These are phyloP conservation scores for Pristionchus pacificus DNA, from an alignment of 1,140 invertebrate species.

Conservation along the genomic window DNA sequence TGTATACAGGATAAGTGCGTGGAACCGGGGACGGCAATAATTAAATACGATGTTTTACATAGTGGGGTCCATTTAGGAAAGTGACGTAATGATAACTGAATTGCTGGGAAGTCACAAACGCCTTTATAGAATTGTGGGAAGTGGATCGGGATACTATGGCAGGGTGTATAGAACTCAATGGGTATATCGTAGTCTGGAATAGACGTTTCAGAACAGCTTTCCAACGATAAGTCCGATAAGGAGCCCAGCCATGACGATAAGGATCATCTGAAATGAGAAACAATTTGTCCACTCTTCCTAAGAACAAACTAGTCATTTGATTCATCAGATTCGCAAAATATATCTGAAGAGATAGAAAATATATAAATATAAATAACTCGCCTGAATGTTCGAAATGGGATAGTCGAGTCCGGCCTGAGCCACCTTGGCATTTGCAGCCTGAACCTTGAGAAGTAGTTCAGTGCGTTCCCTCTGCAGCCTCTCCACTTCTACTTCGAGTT, in stretches of 20 bases:
- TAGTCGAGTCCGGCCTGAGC: not conserved
- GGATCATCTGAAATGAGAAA: slow-evolving; percentile 20
- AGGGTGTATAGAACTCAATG: too few relatives aligned
- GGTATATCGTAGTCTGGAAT: too few relatives aligned
- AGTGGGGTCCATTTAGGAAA: too few relatives aligned
- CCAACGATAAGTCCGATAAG: slow-evolving; percentile 37
- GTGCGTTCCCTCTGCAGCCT: slow-evolving; percentile 1
- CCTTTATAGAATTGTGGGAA: too few relatives aligned
- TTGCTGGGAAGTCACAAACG: too few relatives aligned
- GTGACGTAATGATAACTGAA: too few relatives aligned
- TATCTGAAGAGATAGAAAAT: not conserved
- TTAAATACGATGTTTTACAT: too few relatives aligned
- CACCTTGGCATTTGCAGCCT: slow-evolving; percentile 11
- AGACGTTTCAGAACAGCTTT: slow-evolving; percentile 32
- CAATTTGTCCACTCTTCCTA: not conserved
- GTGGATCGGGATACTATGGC: too few relatives aligned
- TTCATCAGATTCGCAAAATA: not conserved
- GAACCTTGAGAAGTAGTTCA: not conserved
- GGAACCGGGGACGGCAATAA: too few relatives aligned
- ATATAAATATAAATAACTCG: too few relatives aligned
- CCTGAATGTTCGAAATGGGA: not conserved
- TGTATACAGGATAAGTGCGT: too few relatives aligned
- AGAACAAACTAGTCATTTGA: not conserved
- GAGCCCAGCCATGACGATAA: slow-evolving; percentile 26
- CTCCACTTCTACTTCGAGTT: slow-evolving; percentile 11